Evolutionary conservation across 2,888 invertebrate species (phyloP), one percentile per base, ranked within the genome.

Genomic region (Ormyrus labotus): DNA sequence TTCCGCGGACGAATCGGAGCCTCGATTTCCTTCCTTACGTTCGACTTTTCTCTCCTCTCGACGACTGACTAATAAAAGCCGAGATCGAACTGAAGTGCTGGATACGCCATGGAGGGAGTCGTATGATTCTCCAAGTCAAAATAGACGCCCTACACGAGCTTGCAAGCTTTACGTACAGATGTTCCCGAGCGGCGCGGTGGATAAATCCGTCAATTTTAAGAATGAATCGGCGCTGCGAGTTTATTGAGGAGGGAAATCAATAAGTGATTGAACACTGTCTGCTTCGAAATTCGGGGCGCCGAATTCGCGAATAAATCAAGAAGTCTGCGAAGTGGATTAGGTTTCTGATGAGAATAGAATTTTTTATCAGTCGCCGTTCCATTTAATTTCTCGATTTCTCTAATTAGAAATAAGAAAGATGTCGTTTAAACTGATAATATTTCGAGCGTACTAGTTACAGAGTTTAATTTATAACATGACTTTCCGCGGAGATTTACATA

Each of bases 21-120:
- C 19, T 1, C 19, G 19, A 19, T 19, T 19, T 19, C 19, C 19
- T 19, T 19, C 76, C 81, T 19, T 19, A 53, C 34, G 83, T 75
- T 83, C 82, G 83, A 78, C 84, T 83, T 85, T 85, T 85, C 87
- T 86, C 84, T 84, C 85, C 86, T 83, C 85, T 81, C 83, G 85
- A 88, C 88, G 87, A 89, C 89, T 88, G 89, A 83, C 86, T 76
- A 80, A 80, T 76, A 76, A 80, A 76, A 71, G 76, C 19, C 86
- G 83, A 80, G 82, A 83, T 84, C 84, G 84, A 57, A 73, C 78
- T 80, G 71, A 60, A 9, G 71, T 47, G 55, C 73, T 55, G 75
- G 47, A 84, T 83, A 19, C 1, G 19, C 19, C 19, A 19, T 73
- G 70, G 80, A 70, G 75, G 75, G 75, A 74, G 61, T 6, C 1